Base-by-base conservation (phyloP, 2,113 vertebrate genomes). In the Amblyornis subalaris region DNA sequence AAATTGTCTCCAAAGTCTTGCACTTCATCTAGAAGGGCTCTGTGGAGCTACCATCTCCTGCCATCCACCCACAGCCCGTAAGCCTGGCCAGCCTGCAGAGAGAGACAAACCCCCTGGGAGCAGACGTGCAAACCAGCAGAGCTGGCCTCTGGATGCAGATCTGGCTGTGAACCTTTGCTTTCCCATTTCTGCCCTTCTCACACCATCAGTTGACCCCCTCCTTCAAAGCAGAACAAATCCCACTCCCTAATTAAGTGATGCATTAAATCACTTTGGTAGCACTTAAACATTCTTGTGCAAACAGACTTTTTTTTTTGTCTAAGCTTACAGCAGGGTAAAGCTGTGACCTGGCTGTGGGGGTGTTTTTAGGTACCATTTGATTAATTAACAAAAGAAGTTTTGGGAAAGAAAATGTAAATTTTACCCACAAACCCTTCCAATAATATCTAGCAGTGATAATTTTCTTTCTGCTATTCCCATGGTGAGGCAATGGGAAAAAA, bases 371-470 rank as follows among this genome's bases (percentile, higher is more conserved):
- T 89, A 87, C 36, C 31, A 35, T 75, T 78, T 71, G 69, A 24
- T 70, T 71, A 84, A 88, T 82, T 81, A 75, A 38, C 45, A 87
- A 26, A 42, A 65, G 15, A 89, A 24, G 9, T 66, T 93, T 85
- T 72, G 47, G 40, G n/a, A 74, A 76, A 83, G 38, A 71, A 94
- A 90, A 89, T 64, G 62, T 82, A 66, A 85, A 93, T 90, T 93
- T 91, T 83, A 64, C 21, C 26, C 13, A 13, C 14, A 88, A 47
- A 33, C 40, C 71, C 60, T 91, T 70, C 29, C 38, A 83, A 2
- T 45, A 50, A 38, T 62, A 80, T 28, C 28, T 67, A 85, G 47
- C 20, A 40, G 55, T 1, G 0, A 60, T 90, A 55, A 77, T 95
- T 91, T 94, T 79, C 31, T 85, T 90, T 75, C 48, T 82, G 25